Percentiles rank a stretch among this genome's conserved stretches.
These are phyloP conservation scores for Struthio camelus DNA, from an alignment of 2,113 vertebrate genomes.

Conservation along the genomic window DNA sequence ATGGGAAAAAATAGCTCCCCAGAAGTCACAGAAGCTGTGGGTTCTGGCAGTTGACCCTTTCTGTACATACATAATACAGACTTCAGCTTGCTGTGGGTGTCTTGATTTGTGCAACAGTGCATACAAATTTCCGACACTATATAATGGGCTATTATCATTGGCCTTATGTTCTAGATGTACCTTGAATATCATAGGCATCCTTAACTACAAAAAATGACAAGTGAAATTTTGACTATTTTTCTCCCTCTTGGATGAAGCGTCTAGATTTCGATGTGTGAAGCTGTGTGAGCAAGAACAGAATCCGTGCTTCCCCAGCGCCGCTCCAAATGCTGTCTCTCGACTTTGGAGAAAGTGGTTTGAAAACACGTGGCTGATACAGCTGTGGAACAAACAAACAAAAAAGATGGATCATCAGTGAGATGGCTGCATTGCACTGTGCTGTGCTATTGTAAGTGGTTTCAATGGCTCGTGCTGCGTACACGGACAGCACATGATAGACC, in stretches of 20 bases:
- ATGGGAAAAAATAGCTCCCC: background rate
- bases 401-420: background rate
- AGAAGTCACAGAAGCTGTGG: background rate
- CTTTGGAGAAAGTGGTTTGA: background rate
- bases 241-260: background rate
- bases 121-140: background rate
- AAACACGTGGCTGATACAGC: background rate
- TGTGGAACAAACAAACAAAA: background rate
- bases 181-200: background rate
- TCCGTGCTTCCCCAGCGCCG: background rate
- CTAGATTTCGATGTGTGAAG: background rate
- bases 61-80: background rate
- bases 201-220: constrained; percentile 13
- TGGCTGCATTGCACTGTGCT: background rate
- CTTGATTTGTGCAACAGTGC: background rate
- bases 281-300: background rate
- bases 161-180: background rate
- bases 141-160: background rate
- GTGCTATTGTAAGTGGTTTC: background rate
- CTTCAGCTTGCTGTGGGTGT: background rate
- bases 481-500: background rate
- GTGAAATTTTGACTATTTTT: background rate
- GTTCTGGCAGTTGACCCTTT: background rate
- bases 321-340: background rate
- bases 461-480: background rate